Percentiles rank a stretch among this genome's conserved stretches.
These are phyloP conservation scores for Caerostris extrusa DNA, from an alignment of 1,140 invertebrate species.

Conservation along the genomic window DNA sequence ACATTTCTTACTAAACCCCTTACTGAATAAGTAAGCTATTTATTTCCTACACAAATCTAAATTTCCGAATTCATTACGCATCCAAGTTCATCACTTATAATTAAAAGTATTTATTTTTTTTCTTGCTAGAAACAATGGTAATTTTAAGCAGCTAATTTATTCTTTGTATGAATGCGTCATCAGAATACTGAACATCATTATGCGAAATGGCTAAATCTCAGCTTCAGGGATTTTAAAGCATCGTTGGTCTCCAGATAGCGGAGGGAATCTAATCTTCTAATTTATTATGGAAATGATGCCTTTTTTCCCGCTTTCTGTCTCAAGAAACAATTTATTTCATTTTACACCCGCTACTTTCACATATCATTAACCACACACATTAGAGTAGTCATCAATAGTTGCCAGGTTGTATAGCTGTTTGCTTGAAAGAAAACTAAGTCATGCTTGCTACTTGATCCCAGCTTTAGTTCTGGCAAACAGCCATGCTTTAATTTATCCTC, in stretches of 20 bases:
- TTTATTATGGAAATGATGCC: slow-evolving; percentile 36
- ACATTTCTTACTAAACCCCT: no score
- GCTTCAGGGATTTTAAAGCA: not conserved
- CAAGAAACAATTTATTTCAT: slow-evolving; percentile 40
- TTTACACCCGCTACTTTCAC: slow-evolving; percentile 34
- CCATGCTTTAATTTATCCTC: slow-evolving; percentile 52
- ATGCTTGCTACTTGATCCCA: slow-evolving; percentile 47
- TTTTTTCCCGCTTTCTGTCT: slow-evolving; percentile 4
- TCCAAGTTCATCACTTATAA: not conserved
- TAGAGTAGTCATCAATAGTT: slow-evolving; percentile 35
- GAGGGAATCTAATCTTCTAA: slow-evolving; percentile 28
- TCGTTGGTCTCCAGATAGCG: slow-evolving; percentile 10
- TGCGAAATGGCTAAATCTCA: slow-evolving; percentile 16
- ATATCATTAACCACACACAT: slow-evolving; percentile 35
- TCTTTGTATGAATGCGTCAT: not conserved
- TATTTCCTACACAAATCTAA: not conserved
- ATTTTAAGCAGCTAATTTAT: not conserved
- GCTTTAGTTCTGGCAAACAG: slow-evolving; percentile 40
- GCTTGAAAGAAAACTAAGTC: slow-evolving; percentile 35
- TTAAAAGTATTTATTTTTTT: not conserved
- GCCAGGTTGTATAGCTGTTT: slow-evolving; percentile 13
- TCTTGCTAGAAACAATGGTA: not conserved
- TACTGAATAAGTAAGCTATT: no score
- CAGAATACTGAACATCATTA: not conserved
- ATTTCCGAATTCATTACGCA: not conserved